phyloP scores from a whole-genome alignment of 2,113 vertebrate species.

The Heliornis fulica region DNA sequence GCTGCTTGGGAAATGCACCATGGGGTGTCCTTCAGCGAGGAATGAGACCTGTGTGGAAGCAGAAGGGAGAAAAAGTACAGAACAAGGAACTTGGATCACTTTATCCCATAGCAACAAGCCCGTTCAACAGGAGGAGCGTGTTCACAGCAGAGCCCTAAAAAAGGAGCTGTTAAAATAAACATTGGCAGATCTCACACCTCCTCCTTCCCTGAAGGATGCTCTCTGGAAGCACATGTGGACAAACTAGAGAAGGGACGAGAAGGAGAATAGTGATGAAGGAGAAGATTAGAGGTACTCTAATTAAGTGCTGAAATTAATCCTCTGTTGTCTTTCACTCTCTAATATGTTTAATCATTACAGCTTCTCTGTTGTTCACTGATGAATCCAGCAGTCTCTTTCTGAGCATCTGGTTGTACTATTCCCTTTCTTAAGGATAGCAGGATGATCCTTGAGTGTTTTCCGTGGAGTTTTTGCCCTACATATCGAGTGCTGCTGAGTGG shows the following conservation, averaged over 20 bases:
- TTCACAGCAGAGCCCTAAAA: conserved; percentile 59
- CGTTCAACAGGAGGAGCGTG: conserved; percentile 32
- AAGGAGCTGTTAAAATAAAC: conserved; percentile 68
- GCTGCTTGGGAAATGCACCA: not conserved
- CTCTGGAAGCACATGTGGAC: conserved; percentile 26
- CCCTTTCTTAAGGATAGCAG: not conserved
- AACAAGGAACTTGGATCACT: not conserved
- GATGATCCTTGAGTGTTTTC: not conserved
- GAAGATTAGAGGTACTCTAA: not conserved
- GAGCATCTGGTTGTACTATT: not conserved
- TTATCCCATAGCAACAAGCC: conserved; percentile 62
- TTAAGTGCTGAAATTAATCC: not conserved
- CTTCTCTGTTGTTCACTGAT: not conserved
- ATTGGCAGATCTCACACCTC: conserved; percentile 61
- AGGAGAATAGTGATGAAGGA: not conserved
- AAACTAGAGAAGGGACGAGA: not conserved
- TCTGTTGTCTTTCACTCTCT: not conserved
- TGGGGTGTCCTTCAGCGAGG: not conserved
- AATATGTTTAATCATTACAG: not conserved
- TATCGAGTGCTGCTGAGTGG: not conserved
- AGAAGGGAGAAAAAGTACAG: not conserved
- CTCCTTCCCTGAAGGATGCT: conserved; percentile 38
- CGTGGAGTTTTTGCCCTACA: not conserved
- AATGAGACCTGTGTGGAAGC: not conserved
- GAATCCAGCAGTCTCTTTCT: not conserved